A percentile compares a stretch with the other conserved stretches of the same genome.
phyloP scores from a whole-genome alignment of 2,797 vertebrate genomes.

The Artibeus lituratus region DNA sequence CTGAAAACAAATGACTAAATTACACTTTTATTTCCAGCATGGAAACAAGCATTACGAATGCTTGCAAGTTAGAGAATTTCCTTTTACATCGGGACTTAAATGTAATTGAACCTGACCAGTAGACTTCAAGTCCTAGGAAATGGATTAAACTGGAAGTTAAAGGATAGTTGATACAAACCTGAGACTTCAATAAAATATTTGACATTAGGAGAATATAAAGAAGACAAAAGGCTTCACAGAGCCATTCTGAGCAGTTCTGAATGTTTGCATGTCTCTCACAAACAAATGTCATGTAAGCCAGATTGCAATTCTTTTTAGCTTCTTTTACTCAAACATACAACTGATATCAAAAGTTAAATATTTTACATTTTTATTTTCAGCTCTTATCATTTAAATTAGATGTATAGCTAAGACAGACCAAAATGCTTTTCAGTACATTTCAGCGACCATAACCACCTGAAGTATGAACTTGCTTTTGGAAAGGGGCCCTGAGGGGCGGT shows the following conservation, averaged over 20 bases:
- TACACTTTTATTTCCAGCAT: conserved; percentile 19
- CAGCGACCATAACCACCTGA: background rate
- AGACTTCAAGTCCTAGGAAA: conserved; percentile 3
- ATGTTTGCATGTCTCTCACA: background rate
- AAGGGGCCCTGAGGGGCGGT: background rate
- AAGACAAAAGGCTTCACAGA: background rate
- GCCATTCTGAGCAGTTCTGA: background rate
- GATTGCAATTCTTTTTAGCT: background rate
- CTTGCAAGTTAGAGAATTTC: background rate
- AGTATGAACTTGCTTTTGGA: background rate
- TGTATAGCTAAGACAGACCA: background rate
- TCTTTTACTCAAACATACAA: background rate
- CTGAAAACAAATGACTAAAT: conserved; percentile 53
- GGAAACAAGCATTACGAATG: background rate
- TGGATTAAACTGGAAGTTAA: background rate
- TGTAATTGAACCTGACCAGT: background rate
- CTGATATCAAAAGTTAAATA: background rate
- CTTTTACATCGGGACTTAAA: background rate
- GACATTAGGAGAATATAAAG: background rate
- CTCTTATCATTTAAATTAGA: background rate
- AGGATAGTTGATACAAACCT: background rate
- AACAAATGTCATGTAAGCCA: no score
- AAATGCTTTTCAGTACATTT: background rate
- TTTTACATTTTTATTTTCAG: background rate
- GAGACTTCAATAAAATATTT: background rate